Conservation (phyloP, 1,140 invertebrate species). For the Drosophila triauraria region DNA sequence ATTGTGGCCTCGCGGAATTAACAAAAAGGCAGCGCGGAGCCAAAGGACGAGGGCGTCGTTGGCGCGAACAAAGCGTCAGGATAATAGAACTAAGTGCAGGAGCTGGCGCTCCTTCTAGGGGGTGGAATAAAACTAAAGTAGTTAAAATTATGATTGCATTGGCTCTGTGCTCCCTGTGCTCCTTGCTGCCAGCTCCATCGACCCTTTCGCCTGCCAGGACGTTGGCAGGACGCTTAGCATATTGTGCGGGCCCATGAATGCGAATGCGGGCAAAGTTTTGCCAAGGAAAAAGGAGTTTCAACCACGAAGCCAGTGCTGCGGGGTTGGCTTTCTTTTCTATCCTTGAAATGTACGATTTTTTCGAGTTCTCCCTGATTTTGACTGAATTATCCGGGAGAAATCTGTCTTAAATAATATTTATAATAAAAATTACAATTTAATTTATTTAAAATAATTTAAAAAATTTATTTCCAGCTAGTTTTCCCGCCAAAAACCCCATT, state of each 20-base stretch:
- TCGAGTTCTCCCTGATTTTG: neutral
- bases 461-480: neutral
- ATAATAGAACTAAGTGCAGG: conserved; percentile 75
- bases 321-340: conserved; percentile 1
- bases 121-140: conserved; percentile 76
- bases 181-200: neutral
- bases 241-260: conserved; percentile 75
- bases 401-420: neutral
- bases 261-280: conserved; percentile 56
- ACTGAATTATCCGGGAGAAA: no score
- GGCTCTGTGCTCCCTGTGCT: conserved; percentile 25
- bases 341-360: neutral
- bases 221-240: conserved; percentile 62
- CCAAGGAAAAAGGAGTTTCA: conserved; percentile 9
- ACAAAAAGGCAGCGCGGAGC: conserved; percentile 41
- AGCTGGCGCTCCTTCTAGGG: conserved; percentile 17
- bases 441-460: neutral
- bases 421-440: neutral
- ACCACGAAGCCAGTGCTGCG: conserved; percentile 16
- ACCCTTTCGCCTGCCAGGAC: conserved; percentile 8
- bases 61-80: conserved; percentile 60
- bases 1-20: conserved; percentile 72
- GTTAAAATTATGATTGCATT: conserved; percentile 83
- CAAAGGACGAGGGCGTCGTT: conserved; percentile 31
- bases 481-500: neutral